Evolutionary conservation across 2,888 invertebrate genomes (phyloP), one percentile per base, ranked within the genome.

Genomic region (Prosopocoilus inquinatus): DNA sequence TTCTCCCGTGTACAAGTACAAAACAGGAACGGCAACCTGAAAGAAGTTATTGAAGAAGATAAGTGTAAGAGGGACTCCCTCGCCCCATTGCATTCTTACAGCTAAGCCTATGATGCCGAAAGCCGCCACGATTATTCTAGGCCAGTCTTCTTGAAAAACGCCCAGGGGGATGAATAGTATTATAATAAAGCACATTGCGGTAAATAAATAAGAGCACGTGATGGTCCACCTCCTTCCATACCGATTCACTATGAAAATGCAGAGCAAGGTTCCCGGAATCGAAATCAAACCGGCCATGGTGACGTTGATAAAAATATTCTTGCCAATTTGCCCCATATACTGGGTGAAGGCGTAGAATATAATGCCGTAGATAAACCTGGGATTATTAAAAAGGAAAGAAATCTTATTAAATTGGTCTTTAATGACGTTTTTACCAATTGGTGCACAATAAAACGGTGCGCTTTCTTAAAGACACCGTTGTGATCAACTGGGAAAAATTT

Each of bases 1-100:
- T 75, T 92, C 91, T 0, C 90, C 88, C 8, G 89, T 85, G 70
- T 85, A 89, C 12, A 92, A 79, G 71, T 89, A 91, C 52, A 89
- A 76, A 0, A 86, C 81, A 49, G 77, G 86, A 53, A 73, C 67
- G 0, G 81, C 78, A 8, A 84, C 79, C 84, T 84, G 71, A 44
- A 77, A 75, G 56, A 51, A 44, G 7, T 47, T 16, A 16, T 41
- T n/a, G n/a, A 15, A 13, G 15, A 39, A 9, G 20, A 11, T 3
- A 13, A 13, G n/a, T 43, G 9, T n/a, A 9, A 28, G 3, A 2
- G 20, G 3, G 11, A 41, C 9, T 32, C 9, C 28, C 34, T 36
- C 11, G 4, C 11, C 28, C 11, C 4, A 13, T 5, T 5, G 9
- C 20, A 3, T 5, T 74, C 80, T 79, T 76, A 86, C 85, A 57